Evolutionary conservation across 2,113 vertebrate species (phyloP).

Genomic region (Atrichornis clamosus): DNA sequence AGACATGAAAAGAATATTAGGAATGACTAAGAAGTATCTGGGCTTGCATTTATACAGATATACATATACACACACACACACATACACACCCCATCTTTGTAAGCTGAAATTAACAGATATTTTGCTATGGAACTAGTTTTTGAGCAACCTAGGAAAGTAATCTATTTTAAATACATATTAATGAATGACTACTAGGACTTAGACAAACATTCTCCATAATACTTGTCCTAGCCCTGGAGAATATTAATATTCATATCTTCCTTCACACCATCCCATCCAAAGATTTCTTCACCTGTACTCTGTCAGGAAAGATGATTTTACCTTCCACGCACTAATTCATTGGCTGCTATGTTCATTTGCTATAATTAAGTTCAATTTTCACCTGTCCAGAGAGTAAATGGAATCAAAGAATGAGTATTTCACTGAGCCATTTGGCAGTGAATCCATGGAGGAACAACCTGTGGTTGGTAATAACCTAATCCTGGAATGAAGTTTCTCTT

Average conservation of each 20-base stretch:
- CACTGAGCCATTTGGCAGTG: not conserved
- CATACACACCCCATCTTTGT: not conserved
- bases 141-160: not conserved
- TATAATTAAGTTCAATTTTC: not conserved
- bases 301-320: not conserved
- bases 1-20: not conserved
- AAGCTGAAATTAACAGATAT: not conserved
- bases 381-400: not conserved
- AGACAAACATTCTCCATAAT: not conserved
- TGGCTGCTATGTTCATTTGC: not conserved
- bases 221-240: not conserved
- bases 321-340: not conserved
- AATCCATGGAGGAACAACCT: not conserved
- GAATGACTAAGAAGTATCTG: not conserved
- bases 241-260: not conserved
- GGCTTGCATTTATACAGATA: not conserved
- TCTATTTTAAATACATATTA: not conserved
- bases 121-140: not conserved
- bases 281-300: not conserved
- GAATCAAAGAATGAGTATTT: not conserved
- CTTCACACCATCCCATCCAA: not conserved
- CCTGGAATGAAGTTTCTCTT: not conserved
- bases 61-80: not conserved
- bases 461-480: not conserved
- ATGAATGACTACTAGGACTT: not conserved